Evolutionary conservation across 2,888 invertebrate species (phyloP).

Genomic region (Fragum fragum): DNA sequence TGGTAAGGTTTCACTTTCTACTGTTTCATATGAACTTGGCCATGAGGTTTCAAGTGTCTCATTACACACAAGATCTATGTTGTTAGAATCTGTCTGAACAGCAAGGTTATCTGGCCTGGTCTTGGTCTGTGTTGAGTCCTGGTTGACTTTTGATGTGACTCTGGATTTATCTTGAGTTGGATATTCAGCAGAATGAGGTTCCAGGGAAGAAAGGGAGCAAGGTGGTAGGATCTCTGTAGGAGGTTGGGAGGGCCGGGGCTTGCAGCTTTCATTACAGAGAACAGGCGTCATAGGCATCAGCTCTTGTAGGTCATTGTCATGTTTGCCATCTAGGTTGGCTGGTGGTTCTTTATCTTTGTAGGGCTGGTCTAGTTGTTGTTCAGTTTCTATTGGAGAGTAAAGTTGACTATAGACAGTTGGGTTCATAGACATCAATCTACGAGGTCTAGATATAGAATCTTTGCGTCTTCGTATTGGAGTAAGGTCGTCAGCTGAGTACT

Average conservation of each 20-base stretch:
- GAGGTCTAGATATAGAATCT: conserved; percentile 5
- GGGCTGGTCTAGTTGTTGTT: background rate
- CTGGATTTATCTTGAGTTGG: background rate
- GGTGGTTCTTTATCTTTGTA: background rate
- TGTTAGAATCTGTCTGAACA: background rate
- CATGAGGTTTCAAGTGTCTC: background rate
- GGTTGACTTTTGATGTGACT: background rate
- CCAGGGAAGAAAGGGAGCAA: too few relatives aligned
- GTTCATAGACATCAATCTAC: conserved; percentile 36
- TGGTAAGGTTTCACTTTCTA: background rate
- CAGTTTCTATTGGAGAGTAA: background rate
- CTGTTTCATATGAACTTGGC: background rate
- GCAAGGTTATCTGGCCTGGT: background rate
- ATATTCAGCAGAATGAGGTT: background rate
- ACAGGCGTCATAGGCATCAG: background rate
- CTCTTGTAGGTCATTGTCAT: background rate
- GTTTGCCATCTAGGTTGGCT: background rate
- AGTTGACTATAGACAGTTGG: conserved; percentile 40
- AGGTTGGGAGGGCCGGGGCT: background rate
- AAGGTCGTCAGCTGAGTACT: conserved; percentile 29
- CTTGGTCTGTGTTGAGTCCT: background rate
- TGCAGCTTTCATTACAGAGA: background rate
- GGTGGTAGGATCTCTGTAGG: too few relatives aligned
- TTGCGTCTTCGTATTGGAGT: conserved; percentile 6
- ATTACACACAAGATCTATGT: background rate